Conservation (phyloP, 2,888 invertebrate genomes). For the Noctua janthina region DNA sequence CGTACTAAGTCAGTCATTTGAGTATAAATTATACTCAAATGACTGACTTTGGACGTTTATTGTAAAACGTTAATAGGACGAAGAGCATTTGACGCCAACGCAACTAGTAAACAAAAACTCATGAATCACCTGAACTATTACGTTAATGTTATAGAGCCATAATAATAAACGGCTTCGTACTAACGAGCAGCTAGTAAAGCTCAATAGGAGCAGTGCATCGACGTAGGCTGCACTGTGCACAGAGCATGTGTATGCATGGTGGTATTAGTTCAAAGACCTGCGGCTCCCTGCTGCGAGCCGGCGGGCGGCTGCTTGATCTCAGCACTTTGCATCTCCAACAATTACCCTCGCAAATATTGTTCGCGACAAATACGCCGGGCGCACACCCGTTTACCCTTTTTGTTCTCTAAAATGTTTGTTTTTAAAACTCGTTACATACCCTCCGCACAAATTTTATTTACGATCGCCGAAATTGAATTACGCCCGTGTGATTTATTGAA, state of each 20-base stretch:
- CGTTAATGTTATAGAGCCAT: slow-evolving; percentile 55
- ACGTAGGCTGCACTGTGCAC: slow-evolving; percentile 30
- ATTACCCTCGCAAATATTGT: slow-evolving; percentile 84
- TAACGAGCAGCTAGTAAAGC: slow-evolving; percentile 62
- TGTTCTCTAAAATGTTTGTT: slow-evolving; percentile 86
- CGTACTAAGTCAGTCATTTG: no score
- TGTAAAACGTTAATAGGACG: slow-evolving; percentile 28
- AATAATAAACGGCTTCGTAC: slow-evolving; percentile 57
- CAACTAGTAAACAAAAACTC: slow-evolving; percentile 43
- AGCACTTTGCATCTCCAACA: slow-evolving; percentile 87
- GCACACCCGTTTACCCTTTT: slow-evolving; percentile 82
- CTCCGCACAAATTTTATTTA: slow-evolving; percentile 85
- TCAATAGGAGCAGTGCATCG: slow-evolving; percentile 52
- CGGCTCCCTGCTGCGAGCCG: slow-evolving; percentile 68
- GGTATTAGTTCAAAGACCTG: slow-evolving; percentile 77
- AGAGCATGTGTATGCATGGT: slow-evolving; percentile 43
- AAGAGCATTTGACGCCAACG: slow-evolving; percentile 52
- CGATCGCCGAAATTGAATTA: slow-evolving; percentile 83
- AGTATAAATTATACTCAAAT: slow-evolving; percentile 16
- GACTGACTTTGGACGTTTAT: slow-evolving; percentile 21
- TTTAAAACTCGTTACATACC: slow-evolving; percentile 85
- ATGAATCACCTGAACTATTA: slow-evolving; percentile 59
- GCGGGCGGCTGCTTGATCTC: slow-evolving; percentile 80
- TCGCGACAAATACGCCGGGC: slow-evolving; percentile 83
- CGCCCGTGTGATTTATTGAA: slow-evolving; percentile 84